phyloP scores from a whole-genome alignment of 2,797 vertebrate species.

The Centropyge bicolor region DNA sequence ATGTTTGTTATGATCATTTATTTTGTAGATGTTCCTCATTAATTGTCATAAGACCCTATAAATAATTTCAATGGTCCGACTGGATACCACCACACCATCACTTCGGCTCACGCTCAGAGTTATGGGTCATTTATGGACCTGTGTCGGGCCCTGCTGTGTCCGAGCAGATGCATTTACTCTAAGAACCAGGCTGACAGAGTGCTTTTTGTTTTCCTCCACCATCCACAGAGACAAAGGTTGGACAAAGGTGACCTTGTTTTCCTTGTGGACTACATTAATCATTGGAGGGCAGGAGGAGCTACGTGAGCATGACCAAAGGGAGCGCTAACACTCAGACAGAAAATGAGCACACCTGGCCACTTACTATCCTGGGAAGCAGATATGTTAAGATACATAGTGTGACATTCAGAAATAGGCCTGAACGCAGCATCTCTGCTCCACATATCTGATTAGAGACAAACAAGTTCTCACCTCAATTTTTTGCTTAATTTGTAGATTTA shows the following conservation, averaged over 20 bases:
- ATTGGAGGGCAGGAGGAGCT: neutral
- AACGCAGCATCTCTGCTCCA: neutral
- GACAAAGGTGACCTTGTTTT: slow-evolving; percentile 38
- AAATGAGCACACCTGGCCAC: slow-evolving; percentile 1
- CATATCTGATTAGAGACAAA: neutral
- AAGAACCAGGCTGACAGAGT: slow-evolving; percentile 1
- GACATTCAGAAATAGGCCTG: slow-evolving; percentile 8
- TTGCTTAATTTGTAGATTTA: neutral
- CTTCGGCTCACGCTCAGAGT: slow-evolving; percentile 3
- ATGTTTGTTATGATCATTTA: neutral
- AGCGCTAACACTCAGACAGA: neutral
- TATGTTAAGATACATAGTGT: slow-evolving; percentile 1
- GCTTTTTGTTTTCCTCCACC: slow-evolving; percentile 20
- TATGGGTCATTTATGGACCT: neutral
- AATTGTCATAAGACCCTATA: neutral
- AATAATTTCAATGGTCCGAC: neutral
- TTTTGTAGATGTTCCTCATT: slow-evolving; percentile 6
- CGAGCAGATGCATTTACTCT: neutral
- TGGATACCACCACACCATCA: neutral
- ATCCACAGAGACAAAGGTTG: slow-evolving; percentile 25
- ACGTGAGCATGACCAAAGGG: neutral
- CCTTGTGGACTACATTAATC: slow-evolving; percentile 11
- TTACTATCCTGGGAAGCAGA: neutral
- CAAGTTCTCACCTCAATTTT: neutral
- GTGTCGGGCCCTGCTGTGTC: neutral